Percentiles rank a stretch among this genome's conserved stretches.
These are phyloP conservation scores for Nowickia ferox DNA, from an alignment of 2,888 invertebrate species.

Conservation along the genomic window DNA sequence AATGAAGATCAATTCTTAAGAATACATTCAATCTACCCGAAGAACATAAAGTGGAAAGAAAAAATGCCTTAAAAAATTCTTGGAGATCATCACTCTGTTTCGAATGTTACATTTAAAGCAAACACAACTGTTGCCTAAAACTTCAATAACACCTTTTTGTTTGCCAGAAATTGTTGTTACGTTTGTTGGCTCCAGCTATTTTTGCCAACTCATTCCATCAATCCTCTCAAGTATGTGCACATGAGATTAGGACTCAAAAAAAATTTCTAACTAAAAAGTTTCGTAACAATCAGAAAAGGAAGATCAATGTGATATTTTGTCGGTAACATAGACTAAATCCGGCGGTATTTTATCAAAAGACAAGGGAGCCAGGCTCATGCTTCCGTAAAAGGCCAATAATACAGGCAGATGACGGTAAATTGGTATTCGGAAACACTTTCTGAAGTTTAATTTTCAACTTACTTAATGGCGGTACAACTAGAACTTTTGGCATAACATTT, in stretches of 20 bases:
- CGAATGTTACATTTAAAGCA: constrained; percentile 50
- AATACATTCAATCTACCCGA: constrained; percentile 59
- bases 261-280: constrained; percentile 19
- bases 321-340: background rate
- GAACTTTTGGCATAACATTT: too few species aligned
- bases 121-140: constrained; percentile 55
- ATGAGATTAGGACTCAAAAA: constrained; percentile 49
- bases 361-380: too few species aligned
- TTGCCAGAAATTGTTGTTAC: background rate
- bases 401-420: too few species aligned
- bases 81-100: constrained; percentile 54
- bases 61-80: constrained; percentile 39
- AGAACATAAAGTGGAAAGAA: constrained; percentile 7
- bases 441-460: too few species aligned
- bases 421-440: too few species aligned
- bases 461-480: too few species aligned
- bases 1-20: constrained; percentile 68
- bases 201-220: constrained; percentile 60
- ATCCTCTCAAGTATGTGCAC: constrained; percentile 47
- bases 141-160: constrained; percentile 28
- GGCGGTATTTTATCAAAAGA: too few species aligned
- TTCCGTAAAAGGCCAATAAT: too few species aligned
- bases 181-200: constrained; percentile 3
- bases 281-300: background rate
- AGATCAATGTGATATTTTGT: background rate